Evolutionary conservation across 2,888 invertebrate genomes (phyloP).

Genomic region (Dexiosoma caninum): DNA sequence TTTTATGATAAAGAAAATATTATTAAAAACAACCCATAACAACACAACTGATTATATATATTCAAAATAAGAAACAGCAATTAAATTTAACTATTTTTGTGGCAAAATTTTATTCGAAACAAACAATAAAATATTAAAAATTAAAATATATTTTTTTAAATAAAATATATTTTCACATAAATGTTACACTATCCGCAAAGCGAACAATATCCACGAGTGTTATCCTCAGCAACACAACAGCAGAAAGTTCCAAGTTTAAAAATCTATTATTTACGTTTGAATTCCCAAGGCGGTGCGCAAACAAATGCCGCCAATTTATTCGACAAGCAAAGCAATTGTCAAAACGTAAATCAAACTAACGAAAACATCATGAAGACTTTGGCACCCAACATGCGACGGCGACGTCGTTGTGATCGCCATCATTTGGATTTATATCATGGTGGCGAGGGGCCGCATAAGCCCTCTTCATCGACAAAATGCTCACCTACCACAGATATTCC

Average conservation of each 20-base stretch:
- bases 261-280: slow-evolving; percentile 72
- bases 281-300: slow-evolving; percentile 67
- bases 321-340: slow-evolving; percentile 11
- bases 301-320: slow-evolving; percentile 40
- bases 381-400: slow-evolving; percentile 81
- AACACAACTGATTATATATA: not conserved
- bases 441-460: slow-evolving; percentile 19
- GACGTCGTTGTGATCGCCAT: slow-evolving; percentile 82
- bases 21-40: not conserved
- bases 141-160: slow-evolving; percentile 36
- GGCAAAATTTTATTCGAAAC: slow-evolving; percentile 34
- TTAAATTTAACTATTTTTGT: slow-evolving; percentile 55
- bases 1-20: slow-evolving; percentile 48
- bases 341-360: slow-evolving; percentile 53
- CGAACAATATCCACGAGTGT: slow-evolving; percentile 66
- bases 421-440: slow-evolving; percentile 78
- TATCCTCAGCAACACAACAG: slow-evolving; percentile 55
- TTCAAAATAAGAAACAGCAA: slow-evolving; percentile 3
- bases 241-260: slow-evolving; percentile 70
- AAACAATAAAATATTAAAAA: slow-evolving; percentile 11
- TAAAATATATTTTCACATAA: slow-evolving; percentile 46
- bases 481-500: slow-evolving; percentile 70
- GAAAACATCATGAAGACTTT: slow-evolving; percentile 81
- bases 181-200: slow-evolving; percentile 67
- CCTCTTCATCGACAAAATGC: slow-evolving; percentile 63